Base-by-base conservation (phyloP, 2,888 invertebrate species). In the Alsophila aescularia region DNA sequence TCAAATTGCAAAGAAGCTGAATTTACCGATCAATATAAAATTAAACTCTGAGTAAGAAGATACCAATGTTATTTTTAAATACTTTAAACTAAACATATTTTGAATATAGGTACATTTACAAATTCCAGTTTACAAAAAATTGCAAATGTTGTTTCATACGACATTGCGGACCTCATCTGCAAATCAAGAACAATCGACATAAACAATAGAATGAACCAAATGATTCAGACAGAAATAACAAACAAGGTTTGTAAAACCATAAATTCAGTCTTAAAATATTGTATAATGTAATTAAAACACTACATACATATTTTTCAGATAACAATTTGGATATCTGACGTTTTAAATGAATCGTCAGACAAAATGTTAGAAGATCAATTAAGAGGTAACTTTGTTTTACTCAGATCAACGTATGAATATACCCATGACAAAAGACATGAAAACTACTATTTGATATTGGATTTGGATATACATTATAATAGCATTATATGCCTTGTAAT, bases 281-380 rank as follows among this genome's bases (percentile, higher is more conserved):
- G 29, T 29, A 29, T 24, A 24, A 24, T 24, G 10, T 1, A 32
- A n/a, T n/a, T 35, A 27, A 15, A 27, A n/a, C n/a, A n/a, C n/a
- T 0, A 16, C 3, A 18, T 39, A 10, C 10, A 35, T 44, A 21
- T 37, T 49, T 56, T 62, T 32, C 49, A 88, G 90, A 67, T 90
- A 34, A 73, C 89, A 44, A 49, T 83, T 39, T 91, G 90, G 90
- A 81, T 89, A 40, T 62, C 72, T 35, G 67, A 66, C 36, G 75
- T 90, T 52, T 65, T 91, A 9, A 76, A 83, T 32, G 85, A 88
- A 36, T 60, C 83, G 3, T 58, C 70, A 5, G 62, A 70, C 15
- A 85, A 75, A 55, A 61, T 83, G 21, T 64, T 87, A 53, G 75
- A 85, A 65, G 85, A 87, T 54, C 81, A 85, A 44, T 69, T 86